Evolutionary conservation across 2,888 invertebrate genomes (phyloP), one percentile per base, ranked within the genome.

Genomic region (Eupithecia subfuscata): DNA sequence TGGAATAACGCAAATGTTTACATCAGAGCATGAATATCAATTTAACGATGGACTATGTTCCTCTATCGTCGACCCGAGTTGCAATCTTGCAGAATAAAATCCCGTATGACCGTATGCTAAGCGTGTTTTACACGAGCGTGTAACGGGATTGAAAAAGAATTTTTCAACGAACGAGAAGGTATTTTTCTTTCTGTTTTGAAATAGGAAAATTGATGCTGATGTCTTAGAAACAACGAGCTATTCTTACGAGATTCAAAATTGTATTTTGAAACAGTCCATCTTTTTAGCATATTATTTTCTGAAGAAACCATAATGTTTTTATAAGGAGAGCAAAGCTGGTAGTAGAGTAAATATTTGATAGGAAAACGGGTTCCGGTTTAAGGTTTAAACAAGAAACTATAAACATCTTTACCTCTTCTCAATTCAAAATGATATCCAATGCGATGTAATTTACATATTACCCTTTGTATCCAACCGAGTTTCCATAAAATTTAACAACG

Each of bases 401-500:
- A 48, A 48, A 69, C n/a, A 52, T 56, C 70, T 75, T 71, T 69
- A 65, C 65, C 68, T 65, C 40, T 45, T 43, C 22, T 40, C 43
- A 25, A 85, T 82, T 86, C 82, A 86, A 89, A 87, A 86, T 84
- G 82, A 76, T 75, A 76, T 52, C 71, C 73, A 72, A 64, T 83
- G 84, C 82, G 82, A 85, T 77, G 80, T 87, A 86, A 93, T 94
- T 93, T 92, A 91, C 92, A 92, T 94, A 92, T 87, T 86, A 80
- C 87, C 90, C 85, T 91, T 93, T 92, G 92, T 93, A 89, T 88
- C 87, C 87, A 84, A 86, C 85, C 79, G 88, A 89, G 89, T 89
- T 92, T 89, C 89, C 90, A 93, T 94, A 93, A 94, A 93, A 94
- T 92, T 93, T 92, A 91, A 93, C 91, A 91, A 86, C 93, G 89